phyloP scores from a whole-genome alignment of 2,797 vertebrate genomes.

The Peromyscus eremicus region DNA sequence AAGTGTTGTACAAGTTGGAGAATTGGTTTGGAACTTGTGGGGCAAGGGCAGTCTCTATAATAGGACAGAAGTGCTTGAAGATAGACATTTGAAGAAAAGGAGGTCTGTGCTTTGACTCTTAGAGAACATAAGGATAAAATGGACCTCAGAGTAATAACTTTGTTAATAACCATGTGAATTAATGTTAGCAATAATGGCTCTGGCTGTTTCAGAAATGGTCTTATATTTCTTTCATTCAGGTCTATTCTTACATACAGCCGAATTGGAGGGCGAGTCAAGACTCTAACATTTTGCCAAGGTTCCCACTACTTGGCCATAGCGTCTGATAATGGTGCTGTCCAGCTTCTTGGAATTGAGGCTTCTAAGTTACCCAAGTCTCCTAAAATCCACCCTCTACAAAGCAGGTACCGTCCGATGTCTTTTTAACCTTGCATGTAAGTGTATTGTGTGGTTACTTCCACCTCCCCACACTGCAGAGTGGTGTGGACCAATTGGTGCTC shows the following conservation, averaged over 20 bases:
- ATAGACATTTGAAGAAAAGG: not conserved
- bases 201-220: slow-evolving; percentile 19
- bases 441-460: not conserved
- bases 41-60: not conserved
- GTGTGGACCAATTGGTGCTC: not conserved
- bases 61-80: not conserved
- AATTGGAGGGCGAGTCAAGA: slow-evolving; percentile 96
- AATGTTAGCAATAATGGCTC: not conserved
- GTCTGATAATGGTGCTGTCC: slow-evolving; percentile 96
- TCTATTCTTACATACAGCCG: slow-evolving; percentile 97
- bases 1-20: not conserved
- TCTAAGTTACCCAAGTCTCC: slow-evolving; percentile 98
- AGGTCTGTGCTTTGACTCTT: not conserved
- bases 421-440: not conserved
- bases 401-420: slow-evolving; percentile 89
- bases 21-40: not conserved
- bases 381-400: slow-evolving; percentile 97
- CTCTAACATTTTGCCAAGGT: slow-evolving; percentile 97
- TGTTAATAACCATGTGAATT: not conserved
- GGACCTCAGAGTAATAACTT: not conserved
- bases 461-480: too few species aligned
- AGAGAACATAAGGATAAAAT: not conserved
- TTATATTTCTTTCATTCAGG: slow-evolving; percentile 84
- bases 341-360: slow-evolving; percentile 96
- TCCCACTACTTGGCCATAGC: slow-evolving; percentile 97